phyloP scores from a whole-genome alignment of 35 echinoderm and acorn worm species.

The Strongylocentrotus purpuratus region DNA sequence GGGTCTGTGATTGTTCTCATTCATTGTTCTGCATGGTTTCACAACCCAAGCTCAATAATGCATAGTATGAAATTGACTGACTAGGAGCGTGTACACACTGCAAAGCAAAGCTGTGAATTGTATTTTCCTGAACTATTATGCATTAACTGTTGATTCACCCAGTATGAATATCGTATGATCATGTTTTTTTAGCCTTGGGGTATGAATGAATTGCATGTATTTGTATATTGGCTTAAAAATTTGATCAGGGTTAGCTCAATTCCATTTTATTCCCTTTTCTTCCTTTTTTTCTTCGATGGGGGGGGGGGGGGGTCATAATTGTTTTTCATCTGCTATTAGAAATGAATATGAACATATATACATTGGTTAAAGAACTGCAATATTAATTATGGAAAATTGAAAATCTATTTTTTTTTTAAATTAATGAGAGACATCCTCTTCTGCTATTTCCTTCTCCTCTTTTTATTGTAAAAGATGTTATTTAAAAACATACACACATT shows the following conservation, averaged over 20 bases:
- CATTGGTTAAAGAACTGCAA: no score
- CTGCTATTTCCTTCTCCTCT: no score
- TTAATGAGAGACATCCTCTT: no score
- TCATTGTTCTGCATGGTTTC: background rate
- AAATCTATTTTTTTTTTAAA: no score
- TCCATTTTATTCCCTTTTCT: background rate
- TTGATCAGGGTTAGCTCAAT: background rate
- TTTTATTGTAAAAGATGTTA: no score
- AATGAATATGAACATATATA: no score
- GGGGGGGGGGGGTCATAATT: no score
- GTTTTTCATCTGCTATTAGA: no score
- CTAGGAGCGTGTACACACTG: background rate
- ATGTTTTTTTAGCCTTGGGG: background rate
- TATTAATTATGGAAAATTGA: no score
- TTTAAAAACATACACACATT: no score
- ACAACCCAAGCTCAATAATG: background rate
- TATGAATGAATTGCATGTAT: background rate
- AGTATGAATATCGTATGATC: background rate
- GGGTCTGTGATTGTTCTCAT: slow-evolving; percentile 17
- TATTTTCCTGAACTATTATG: background rate
- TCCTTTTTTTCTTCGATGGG: background rate
- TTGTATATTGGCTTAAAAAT: background rate
- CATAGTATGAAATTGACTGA: background rate
- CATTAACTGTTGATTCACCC: background rate
- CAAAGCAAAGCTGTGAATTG: background rate